Base-by-base conservation (phyloP, 1,140 invertebrate species). In the Orussus abietinus region DNA sequence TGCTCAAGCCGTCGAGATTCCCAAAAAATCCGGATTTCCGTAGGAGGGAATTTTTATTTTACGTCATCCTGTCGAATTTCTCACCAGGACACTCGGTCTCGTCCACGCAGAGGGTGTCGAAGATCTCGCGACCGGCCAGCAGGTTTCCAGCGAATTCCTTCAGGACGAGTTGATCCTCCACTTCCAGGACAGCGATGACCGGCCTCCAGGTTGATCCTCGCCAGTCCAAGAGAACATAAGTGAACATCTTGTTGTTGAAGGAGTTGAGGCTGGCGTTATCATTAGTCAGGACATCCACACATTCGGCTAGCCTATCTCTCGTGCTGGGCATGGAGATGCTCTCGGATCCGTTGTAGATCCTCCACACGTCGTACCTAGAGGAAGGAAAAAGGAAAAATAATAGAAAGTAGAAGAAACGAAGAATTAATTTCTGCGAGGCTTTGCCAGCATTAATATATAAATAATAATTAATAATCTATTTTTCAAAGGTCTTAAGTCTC, bases 181-280 rank as follows among this genome's bases (percentile, higher is more conserved):
- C 35, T 31, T 73, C 65, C 14, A 56, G 45, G 1, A 67, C 52
- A 20, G 57, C 55, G 20, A 70, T 55, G n/a, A 73, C 53, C 0
- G 70, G 66, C 30, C 51, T 51, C 70, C 70, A 73, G 6, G 31
- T 32, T 15, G 51, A 42, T 7, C 15, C 18, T 1, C 48, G 47
- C 53, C 62, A 68, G 5, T 54, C 51, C 28, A 72, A 29, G 13
- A 73, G 38, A 18, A 55, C 54, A 29, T 71, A 73, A 2, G 64
- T 64, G 46, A 67, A 73, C 50, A 71, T 69, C 34, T 72, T 72
- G 32, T 70, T 73, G 38, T 69, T 69, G 18, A 57, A 60, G 2
- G 45, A 49, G 49, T 69, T 66, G 36, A 69, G 55, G 20, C 53
- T 67, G n/a, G 57, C 58, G 47, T 70, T 67, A 32, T 66, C 64